phyloP scores from a whole-genome alignment of 2,797 vertebrate species.

The Podargus strigoides region DNA sequence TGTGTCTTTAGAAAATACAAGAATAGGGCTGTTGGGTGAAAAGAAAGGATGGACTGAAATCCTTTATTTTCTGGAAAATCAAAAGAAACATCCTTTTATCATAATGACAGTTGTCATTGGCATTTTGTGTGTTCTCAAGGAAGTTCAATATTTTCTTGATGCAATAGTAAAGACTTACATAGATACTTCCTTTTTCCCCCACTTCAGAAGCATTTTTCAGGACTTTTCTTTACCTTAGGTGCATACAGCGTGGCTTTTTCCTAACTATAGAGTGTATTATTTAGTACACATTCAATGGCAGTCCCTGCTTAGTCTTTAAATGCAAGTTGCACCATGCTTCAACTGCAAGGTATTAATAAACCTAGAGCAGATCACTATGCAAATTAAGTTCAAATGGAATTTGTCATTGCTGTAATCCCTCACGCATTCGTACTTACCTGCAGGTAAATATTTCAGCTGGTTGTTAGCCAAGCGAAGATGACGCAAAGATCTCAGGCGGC shows the following conservation, averaged over 20 bases:
- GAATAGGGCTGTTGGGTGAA: background rate
- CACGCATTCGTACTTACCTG: conserved; percentile 75
- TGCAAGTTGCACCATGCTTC: background rate
- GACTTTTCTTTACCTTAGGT: background rate
- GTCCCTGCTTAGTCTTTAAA: background rate
- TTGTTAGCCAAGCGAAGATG: conserved; percentile 93
- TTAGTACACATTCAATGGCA: background rate
- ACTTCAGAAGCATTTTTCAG: background rate
- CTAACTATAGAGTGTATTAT: background rate
- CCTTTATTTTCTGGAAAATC: background rate
- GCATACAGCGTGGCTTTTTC: background rate
- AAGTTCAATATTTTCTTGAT: background rate
- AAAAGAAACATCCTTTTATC: background rate
- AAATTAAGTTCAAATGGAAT: background rate
- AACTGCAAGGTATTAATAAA: background rate
- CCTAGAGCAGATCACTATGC: background rate
- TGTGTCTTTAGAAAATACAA: background rate
- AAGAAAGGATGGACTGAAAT: background rate
- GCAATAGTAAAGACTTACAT: background rate
- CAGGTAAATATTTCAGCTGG: conserved; percentile 88
- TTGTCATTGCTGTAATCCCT: background rate
- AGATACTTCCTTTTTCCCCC: background rate
- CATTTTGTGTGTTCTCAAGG: background rate
- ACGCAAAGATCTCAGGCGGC: conserved; percentile 87
- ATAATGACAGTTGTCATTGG: background rate